phyloP scores from a whole-genome alignment of 2,113 vertebrate genomes.

The Stegastes partitus region DNA sequence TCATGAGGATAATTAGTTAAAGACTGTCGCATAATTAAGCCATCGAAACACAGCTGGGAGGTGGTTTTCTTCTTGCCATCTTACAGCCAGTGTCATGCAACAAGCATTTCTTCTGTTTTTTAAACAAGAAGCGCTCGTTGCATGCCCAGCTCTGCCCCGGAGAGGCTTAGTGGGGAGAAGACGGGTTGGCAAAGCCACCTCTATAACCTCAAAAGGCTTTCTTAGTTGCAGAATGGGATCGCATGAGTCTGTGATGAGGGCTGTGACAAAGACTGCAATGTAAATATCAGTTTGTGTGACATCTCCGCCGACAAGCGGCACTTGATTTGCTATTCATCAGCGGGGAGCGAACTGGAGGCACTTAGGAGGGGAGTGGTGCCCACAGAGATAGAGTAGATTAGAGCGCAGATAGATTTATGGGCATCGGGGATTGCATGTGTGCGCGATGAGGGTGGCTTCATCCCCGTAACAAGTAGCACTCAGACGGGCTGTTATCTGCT shows the following conservation, averaged over 20 bases:
- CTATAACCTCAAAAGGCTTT: constrained; percentile 21
- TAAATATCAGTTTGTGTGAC: constrained; percentile 68
- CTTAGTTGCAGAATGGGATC: constrained; percentile 31
- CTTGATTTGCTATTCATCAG: constrained; percentile 79
- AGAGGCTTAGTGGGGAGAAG: constrained; percentile 11
- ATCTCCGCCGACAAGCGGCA: constrained; percentile 71
- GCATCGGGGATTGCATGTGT: constrained; percentile 74
- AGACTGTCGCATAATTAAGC: neutral
- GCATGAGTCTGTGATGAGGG: constrained; percentile 74
- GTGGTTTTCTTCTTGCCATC: neutral
- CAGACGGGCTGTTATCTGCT: constrained; percentile 77
- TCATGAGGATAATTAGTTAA: neutral
- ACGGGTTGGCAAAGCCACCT: constrained; percentile 15
- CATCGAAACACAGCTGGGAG: neutral
- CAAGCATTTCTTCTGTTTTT: neutral
- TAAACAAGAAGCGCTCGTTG: no score
- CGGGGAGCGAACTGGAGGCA: constrained; percentile 49
- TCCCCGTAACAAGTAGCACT: constrained; percentile 81
- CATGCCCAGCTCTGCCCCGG: neutral
- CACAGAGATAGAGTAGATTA: constrained; percentile 55
- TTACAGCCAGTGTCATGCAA: constrained; percentile 18
- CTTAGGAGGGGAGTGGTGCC: constrained; percentile 68
- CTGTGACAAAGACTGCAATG: constrained; percentile 60
- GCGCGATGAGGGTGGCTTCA: constrained; percentile 81
- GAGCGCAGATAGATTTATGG: constrained; percentile 56